Conservation (phyloP, 2,888 invertebrate species). For the Latrodectus hesperus region DNA sequence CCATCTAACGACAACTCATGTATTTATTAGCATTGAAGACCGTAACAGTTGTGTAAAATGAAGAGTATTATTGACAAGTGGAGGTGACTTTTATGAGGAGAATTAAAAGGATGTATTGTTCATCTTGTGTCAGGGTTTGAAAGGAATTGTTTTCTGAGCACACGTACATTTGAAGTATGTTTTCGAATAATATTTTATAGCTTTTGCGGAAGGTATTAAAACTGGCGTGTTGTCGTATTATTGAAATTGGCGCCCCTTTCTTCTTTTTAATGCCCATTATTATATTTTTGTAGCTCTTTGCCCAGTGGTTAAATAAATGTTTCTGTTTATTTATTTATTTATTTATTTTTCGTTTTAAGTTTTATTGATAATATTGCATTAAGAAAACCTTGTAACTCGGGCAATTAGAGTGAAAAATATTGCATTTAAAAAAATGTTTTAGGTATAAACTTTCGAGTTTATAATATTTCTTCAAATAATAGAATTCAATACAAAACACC, state of each 20-base stretch:
- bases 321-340: too few species aligned
- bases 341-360: background rate
- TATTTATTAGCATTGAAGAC: constrained; percentile 43
- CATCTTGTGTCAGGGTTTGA: constrained; percentile 32
- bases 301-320: background rate
- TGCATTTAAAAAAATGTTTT: too few species aligned
- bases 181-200: background rate
- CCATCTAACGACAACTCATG: constrained; percentile 28
- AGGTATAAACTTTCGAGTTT: too few species aligned
- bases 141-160: constrained; percentile 8
- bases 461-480: too few species aligned
- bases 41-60: constrained; percentile 15
- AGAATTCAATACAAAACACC: too few species aligned
- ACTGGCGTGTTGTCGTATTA: background rate
- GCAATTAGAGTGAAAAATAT: too few species aligned
- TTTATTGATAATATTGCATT: too few species aligned
- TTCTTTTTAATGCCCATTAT: background rate
- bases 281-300: background rate
- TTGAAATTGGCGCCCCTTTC: background rate
- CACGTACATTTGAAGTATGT: constrained; percentile 1
- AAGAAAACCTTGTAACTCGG: too few species aligned
- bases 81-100: constrained; percentile 49
- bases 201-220: background rate
- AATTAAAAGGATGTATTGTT: constrained; percentile 43
- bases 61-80: constrained; percentile 49